These are phyloP conservation scores for Drosophila sordidapex DNA, from an alignment of 2,888 invertebrate species.

Conservation along the genomic window DNA sequence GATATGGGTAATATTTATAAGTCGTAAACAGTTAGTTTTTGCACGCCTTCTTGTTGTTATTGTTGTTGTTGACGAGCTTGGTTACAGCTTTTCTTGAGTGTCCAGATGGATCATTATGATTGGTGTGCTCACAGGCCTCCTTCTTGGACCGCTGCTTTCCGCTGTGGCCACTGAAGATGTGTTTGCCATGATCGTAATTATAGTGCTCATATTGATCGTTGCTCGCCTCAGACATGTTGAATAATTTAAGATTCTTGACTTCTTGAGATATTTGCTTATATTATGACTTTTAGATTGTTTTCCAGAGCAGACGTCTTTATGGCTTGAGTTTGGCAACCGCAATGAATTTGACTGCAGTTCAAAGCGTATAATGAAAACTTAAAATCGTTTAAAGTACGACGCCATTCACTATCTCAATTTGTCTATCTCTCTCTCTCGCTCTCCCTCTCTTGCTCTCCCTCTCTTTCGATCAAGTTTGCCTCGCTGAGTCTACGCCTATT, in stretches of 20 bases:
- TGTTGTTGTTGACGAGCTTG: slow-evolving; percentile 85
- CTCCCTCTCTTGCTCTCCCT: slow-evolving; percentile 1
- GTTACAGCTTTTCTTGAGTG: slow-evolving; percentile 86
- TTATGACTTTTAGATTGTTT: slow-evolving; percentile 50
- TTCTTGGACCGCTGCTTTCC: slow-evolving; percentile 96
- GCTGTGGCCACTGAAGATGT: slow-evolving; percentile 93
- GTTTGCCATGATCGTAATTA: slow-evolving; percentile 96
- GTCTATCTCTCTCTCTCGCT: not conserved
- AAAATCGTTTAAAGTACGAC: not conserved
- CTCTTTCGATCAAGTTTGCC: slow-evolving; percentile 11
- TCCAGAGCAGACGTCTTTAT: slow-evolving; percentile 18
- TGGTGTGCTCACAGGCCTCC: slow-evolving; percentile 94
- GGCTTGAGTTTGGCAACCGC: slow-evolving; percentile 6
- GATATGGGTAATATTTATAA: slow-evolving; percentile 19
- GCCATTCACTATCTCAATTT: slow-evolving; percentile 7
- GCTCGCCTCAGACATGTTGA: slow-evolving; percentile 91
- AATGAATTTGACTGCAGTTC: slow-evolving; percentile 21
- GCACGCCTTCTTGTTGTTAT: slow-evolving; percentile 89
- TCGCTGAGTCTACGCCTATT: not conserved
- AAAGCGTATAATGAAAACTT: slow-evolving; percentile 40
- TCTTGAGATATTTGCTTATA: slow-evolving; percentile 83
- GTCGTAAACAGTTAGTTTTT: slow-evolving; percentile 62
- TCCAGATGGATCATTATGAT: slow-evolving; percentile 95
- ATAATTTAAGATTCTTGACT: not conserved
- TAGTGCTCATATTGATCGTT: slow-evolving; percentile 97